Conservation (phyloP, 2,888 invertebrate species). For the Timandra comae region DNA sequence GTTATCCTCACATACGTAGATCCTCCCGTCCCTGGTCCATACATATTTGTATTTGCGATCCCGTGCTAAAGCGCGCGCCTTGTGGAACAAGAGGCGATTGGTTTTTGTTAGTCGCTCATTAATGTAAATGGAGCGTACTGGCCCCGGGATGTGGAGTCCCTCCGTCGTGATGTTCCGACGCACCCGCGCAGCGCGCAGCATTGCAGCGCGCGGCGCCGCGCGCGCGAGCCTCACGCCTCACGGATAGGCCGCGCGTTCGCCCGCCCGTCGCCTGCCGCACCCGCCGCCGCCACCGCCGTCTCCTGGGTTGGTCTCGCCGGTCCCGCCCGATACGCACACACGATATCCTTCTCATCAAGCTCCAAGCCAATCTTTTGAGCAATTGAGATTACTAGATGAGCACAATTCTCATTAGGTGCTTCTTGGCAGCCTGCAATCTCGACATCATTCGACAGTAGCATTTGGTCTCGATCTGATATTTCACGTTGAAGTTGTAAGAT, state of each 20-base stretch:
- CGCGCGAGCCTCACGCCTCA: constrained; percentile 10
- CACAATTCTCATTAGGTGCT: too few relatives aligned
- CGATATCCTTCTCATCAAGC: too few relatives aligned
- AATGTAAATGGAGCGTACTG: constrained; percentile 7
- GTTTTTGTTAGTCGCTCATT: constrained; percentile 14
- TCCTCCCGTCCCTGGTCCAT: not conserved
- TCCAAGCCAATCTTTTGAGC: too few relatives aligned
- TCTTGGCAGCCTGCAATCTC: too few relatives aligned
- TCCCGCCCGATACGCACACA: not conserved
- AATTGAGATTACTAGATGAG: too few relatives aligned
- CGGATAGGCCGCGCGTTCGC: constrained; percentile 8
- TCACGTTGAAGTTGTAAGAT: too few relatives aligned
- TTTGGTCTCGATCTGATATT: too few relatives aligned
- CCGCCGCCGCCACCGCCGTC: too few relatives aligned
- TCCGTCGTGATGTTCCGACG: constrained; percentile 10
- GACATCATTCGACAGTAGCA: too few relatives aligned
- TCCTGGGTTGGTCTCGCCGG: not conserved
- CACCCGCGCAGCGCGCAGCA: constrained; percentile 12
- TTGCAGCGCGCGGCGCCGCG: constrained; percentile 8
- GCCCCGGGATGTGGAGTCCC: constrained; percentile 4
- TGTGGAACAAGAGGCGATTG: constrained; percentile 12
- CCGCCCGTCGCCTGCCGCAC: not conserved
- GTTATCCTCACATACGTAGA: not conserved
- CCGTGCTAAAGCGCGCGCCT: constrained; percentile 4
- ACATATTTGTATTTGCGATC: constrained; percentile 1